A percentile compares a stretch with the other conserved stretches of the same genome.
Conservation (phyloP, 2,113 vertebrate genomes). For the Prolemur simus region DNA sequence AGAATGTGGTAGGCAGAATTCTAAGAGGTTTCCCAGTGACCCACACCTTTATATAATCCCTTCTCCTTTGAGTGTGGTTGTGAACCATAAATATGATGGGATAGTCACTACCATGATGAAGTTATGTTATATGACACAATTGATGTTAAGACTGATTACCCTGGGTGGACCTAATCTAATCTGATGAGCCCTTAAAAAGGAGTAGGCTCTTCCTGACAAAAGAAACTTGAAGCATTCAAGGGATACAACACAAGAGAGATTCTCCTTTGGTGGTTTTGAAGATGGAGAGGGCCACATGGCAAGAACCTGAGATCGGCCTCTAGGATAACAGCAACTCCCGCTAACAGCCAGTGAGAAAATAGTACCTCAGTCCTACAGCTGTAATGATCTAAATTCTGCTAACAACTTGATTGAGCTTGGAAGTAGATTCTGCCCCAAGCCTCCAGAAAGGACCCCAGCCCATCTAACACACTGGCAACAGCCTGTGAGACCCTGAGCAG, state of each 20-base stretch:
- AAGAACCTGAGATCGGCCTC: neutral
- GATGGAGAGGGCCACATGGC: neutral
- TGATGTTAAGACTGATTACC: neutral
- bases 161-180: neutral
- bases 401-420: neutral
- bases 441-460: neutral
- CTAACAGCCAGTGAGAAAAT: neutral
- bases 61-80: neutral
- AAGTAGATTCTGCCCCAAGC: neutral
- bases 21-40: neutral
- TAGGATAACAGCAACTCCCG: neutral
- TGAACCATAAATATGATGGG: neutral
- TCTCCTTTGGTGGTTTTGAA: neutral
- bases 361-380: neutral
- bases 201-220: neutral
- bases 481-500: neutral
- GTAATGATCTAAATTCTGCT: neutral
- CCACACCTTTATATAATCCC: neutral
- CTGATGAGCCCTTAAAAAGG: neutral
- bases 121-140: neutral
- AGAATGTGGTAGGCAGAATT: neutral
- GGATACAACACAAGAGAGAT: neutral
- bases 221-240: neutral
- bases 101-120: neutral
- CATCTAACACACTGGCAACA: neutral